phyloP scores from a whole-genome alignment of 2,888 invertebrate genomes.

The Trisateles emortualis region DNA sequence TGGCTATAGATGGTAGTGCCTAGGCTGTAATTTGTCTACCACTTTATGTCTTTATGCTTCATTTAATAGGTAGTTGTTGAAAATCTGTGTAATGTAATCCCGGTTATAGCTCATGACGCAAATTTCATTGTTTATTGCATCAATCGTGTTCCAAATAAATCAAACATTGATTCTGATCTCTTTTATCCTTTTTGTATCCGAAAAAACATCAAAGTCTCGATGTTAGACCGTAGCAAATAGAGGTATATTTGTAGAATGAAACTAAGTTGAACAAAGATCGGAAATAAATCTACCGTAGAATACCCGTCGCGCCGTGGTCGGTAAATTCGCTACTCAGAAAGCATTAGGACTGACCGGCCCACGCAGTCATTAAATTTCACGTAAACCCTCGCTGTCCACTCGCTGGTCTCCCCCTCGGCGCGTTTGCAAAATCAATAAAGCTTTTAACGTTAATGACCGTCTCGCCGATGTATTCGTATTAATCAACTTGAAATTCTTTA shows the following conservation, averaged over 20 bases:
- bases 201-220: not conserved
- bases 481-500: slow-evolving; percentile 18
- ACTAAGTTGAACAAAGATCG: slow-evolving; percentile 6
- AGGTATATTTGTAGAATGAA: not conserved
- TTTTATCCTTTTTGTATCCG: not conserved
- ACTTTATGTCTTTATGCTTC: slow-evolving; percentile 9
- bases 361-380: slow-evolving; percentile 32
- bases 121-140: not conserved
- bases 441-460: slow-evolving; percentile 68
- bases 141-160: not conserved
- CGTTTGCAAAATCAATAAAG: slow-evolving; percentile 72
- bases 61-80: not conserved
- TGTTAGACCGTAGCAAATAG: slow-evolving; percentile 7
- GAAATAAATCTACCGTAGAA: slow-evolving; percentile 9
- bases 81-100: not conserved
- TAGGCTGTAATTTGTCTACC: slow-evolving; percentile 28
- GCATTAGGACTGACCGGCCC: slow-evolving; percentile 16
- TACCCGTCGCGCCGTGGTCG: slow-evolving; percentile 10
- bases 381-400: slow-evolving; percentile 31
- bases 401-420: slow-evolving; percentile 38
- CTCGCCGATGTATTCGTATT: slow-evolving; percentile 27
- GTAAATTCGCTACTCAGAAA: slow-evolving; percentile 22
- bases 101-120: not conserved
- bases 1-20: slow-evolving; percentile 40
- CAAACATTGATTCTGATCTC: not conserved